A percentile compares a stretch with the other conserved stretches of the same genome.
phyloP scores from a whole-genome alignment of 2,888 invertebrate species.

The Limnephilus marmoratus region DNA sequence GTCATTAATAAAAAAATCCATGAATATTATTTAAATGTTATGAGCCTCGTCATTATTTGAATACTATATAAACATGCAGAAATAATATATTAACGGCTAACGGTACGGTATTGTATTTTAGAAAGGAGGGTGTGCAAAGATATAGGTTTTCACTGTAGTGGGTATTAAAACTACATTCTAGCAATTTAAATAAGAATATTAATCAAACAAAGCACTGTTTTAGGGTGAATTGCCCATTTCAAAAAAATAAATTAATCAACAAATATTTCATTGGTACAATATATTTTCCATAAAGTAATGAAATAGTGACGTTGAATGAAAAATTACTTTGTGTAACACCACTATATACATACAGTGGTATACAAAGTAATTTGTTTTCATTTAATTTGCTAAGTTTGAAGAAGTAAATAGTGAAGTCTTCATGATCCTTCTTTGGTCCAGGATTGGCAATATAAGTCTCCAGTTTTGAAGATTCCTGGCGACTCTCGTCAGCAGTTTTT shows the following conservation, averaged over 20 bases:
- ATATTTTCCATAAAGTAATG: not conserved
- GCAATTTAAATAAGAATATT: not conserved
- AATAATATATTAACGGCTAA: not conserved
- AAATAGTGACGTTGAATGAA: too few relatives aligned
- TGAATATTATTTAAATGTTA: not conserved
- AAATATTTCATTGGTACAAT: not conserved
- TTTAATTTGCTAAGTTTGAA: too few relatives aligned
- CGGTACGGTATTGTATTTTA: not conserved
- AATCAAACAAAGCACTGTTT: too few relatives aligned
- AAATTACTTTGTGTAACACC: too few relatives aligned
- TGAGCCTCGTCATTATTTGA: not conserved
- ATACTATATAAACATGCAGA: not conserved
- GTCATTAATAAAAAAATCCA: not conserved
- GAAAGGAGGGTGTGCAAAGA: not conserved
- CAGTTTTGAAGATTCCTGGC: not conserved
- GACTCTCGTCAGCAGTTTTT: not conserved
- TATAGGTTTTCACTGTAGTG: too few relatives aligned
- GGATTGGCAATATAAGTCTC: not conserved
- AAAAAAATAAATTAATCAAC: not conserved
- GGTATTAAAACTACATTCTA: too few relatives aligned
- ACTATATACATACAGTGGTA: too few relatives aligned
- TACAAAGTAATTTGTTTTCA: too few relatives aligned
- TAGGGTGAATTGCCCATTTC: too few relatives aligned
- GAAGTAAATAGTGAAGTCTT: too few relatives aligned
- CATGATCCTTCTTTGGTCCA: not conserved